phyloP scores from a whole-genome alignment of 2,113 vertebrate genomes.

The Mustelus asterias region DNA sequence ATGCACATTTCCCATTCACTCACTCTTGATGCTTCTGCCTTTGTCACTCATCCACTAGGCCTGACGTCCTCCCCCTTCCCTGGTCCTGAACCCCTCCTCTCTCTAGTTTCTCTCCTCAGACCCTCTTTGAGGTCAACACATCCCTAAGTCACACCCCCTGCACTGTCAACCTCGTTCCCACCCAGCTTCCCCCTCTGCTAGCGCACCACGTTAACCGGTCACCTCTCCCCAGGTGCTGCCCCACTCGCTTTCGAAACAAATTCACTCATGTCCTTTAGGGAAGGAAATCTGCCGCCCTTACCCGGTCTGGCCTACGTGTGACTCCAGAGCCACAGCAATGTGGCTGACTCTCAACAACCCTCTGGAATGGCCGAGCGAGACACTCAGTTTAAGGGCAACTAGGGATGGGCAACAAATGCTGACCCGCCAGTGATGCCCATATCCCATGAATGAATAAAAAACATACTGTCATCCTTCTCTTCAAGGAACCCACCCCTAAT shows the following conservation, averaged over 20 bases:
- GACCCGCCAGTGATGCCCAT: too few species aligned
- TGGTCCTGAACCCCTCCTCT: neutral
- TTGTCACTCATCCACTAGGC: too few species aligned
- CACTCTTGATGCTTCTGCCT: neutral
- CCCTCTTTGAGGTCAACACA: neutral
- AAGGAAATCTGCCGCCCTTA: too few species aligned
- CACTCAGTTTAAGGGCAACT: too few species aligned
- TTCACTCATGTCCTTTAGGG: too few species aligned
- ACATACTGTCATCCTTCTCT: neutral
- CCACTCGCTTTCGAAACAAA: neutral
- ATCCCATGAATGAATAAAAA: too few species aligned
- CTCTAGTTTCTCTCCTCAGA: neutral
- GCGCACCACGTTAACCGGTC: neutral
- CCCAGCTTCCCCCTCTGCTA: neutral
- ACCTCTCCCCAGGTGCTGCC: neutral
- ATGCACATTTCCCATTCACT: neutral
- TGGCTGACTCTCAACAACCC: too few species aligned
- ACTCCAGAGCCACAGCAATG: too few species aligned
- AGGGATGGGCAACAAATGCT: too few species aligned
- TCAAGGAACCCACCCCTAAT: neutral
- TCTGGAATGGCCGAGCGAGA: too few species aligned
- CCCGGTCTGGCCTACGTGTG: too few species aligned
- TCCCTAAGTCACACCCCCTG: neutral
- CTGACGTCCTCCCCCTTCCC: neutral
- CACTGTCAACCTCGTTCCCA: neutral